phyloP scores from a whole-genome alignment of 2,113 vertebrate genomes.

The Phalacrocorax pelagicus region DNA sequence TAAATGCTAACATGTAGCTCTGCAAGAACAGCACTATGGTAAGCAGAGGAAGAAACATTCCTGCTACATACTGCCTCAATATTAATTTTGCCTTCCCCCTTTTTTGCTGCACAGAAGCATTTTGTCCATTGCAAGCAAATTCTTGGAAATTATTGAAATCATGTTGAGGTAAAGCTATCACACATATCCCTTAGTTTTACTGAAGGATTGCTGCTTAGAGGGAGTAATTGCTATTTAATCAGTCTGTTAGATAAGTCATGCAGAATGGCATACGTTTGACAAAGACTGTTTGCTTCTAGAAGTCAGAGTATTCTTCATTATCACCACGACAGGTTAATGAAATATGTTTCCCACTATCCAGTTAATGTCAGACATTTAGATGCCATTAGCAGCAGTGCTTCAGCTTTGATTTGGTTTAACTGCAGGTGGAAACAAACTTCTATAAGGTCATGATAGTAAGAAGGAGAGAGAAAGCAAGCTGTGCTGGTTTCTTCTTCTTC shows the following conservation, averaged over 20 bases:
- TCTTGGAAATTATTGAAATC: background rate
- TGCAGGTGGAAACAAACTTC: background rate
- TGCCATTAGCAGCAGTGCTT: background rate
- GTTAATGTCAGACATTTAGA: background rate
- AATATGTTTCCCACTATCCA: background rate
- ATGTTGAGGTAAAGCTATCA: background rate
- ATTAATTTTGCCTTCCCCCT: background rate
- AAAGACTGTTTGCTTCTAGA: conserved; percentile 12
- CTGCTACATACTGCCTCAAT: fast-evolving
- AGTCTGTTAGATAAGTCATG: background rate
- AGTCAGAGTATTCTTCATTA: background rate
- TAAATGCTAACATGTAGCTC: background rate
- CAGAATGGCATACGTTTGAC: background rate
- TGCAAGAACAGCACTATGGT: background rate
- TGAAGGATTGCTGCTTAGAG: background rate
- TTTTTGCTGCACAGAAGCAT: background rate
- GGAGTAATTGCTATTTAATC: background rate
- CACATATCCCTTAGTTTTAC: background rate
- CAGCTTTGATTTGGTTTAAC: background rate
- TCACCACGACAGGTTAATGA: background rate
- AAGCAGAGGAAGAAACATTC: background rate
- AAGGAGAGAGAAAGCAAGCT: background rate
- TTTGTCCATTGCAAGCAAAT: background rate
- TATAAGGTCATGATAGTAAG: background rate
- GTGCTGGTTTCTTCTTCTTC: background rate